Conservation (phyloP, 2,888 invertebrate genomes). For the Drosophila ezoana region DNA sequence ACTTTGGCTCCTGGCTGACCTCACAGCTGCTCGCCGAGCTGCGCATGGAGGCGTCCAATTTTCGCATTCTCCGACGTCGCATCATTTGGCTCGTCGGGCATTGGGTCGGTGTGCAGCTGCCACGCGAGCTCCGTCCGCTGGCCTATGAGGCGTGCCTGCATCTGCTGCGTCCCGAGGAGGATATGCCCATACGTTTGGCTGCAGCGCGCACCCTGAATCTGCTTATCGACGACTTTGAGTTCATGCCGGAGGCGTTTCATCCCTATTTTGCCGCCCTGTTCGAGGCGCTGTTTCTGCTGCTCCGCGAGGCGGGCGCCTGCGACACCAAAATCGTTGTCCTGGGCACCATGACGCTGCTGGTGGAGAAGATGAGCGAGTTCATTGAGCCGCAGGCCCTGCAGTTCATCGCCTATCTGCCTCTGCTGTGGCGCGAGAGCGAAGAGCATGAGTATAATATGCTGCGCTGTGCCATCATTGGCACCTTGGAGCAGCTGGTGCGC, state of each 20-base stretch:
- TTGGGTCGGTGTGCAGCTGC: conserved; percentile 94
- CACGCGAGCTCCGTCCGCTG: conserved; percentile 90
- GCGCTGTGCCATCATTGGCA: conserved; percentile 94
- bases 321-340: conserved; percentile 98
- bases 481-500: conserved; percentile 92
- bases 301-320: conserved; percentile 95
- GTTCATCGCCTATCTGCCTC: conserved; percentile 93
- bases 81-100: conserved; percentile 92
- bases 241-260: conserved; percentile 93
- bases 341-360: conserved; percentile 94
- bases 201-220: conserved; percentile 93
- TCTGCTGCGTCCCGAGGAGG: conserved; percentile 91
- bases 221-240: conserved; percentile 96
- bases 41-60: conserved; percentile 92
- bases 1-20: conserved; percentile 97
- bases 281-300: conserved; percentile 91
- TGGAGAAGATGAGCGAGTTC: conserved; percentile 92
- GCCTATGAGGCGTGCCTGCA: conserved; percentile 92
- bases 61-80: conserved; percentile 92
- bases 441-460: conserved; percentile 92
- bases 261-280: conserved; percentile 93
- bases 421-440: conserved; percentile 94
- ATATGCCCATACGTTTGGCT: conserved; percentile 94
- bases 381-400: conserved; percentile 89
- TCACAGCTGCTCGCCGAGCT: conserved; percentile 93